Base-by-base conservation (phyloP, 2,113 vertebrate genomes). In the Zingel zingel region DNA sequence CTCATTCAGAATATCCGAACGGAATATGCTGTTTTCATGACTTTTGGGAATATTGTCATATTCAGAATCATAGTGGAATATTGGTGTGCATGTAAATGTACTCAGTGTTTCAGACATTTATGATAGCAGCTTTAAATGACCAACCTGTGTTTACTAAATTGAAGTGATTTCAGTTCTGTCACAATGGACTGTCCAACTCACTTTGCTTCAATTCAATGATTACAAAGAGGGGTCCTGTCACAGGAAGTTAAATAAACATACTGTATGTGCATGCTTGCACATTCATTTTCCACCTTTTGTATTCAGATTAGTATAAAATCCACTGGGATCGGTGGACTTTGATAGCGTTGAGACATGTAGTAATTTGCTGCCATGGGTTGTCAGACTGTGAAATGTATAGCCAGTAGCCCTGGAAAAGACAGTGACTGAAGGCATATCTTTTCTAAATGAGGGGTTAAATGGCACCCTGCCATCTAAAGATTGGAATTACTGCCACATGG, bases 391-490 rank as follows among this genome's bases (percentile, higher is more conserved):
- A 89, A 91, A 90, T 83, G 64, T 87, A 82, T 87, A 82, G 75
- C 81, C 86, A 83, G 79, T 62, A 64, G 74, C 82, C 76, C 64
- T 83, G 74, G 79, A 91, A 90, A 89, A 90, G 90, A 88, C 92
- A 80, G 82, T 87, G 79, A 94, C 83, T 84, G 89, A 72, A 86
- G 84, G 77, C 88, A 86, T 93, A 90, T 91, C 87, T 76, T 92
- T 74, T 88, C 86, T 86, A 95, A 95, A 94, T 93, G 87, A 94
- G 91, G 86, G 93, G 89, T 94, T 93, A 94, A 95, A 95, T 93
- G 93, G 88, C 88, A 90, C 86, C 88, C 90, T 90, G 93, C 86
- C 88, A 63, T 90, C 90, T 91, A 86, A 81, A 88, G 88, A 92
- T 93, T 88, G 85, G 87, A 94, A 92, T 88, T 91, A 93, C 86